Evolutionary conservation across 2,797 vertebrate species (phyloP).

Genomic region (Scyliorhinus canicula): DNA sequence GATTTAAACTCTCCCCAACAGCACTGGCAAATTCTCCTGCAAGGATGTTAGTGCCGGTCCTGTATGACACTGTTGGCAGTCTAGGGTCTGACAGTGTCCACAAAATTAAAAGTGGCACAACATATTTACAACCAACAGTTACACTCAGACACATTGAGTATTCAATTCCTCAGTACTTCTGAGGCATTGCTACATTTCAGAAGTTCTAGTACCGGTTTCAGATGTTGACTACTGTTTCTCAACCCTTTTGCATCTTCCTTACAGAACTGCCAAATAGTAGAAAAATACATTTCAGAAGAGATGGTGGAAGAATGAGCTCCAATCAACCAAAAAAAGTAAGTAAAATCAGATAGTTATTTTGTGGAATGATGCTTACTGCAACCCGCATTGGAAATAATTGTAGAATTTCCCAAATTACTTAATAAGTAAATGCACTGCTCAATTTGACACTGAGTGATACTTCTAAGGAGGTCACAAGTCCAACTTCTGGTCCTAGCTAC

Average conservation of each 20-base stretch:
- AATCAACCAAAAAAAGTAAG: neutral
- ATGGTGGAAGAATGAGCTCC: neutral
- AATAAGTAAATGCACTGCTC: neutral
- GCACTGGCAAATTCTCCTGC: too few relatives aligned
- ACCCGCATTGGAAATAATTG: neutral
- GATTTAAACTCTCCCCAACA: too few relatives aligned
- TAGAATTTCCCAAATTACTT: neutral
- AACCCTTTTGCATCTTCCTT: neutral
- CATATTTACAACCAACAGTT: neutral
- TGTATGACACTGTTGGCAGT: neutral
- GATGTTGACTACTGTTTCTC: too few relatives aligned
- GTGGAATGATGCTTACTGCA: too few relatives aligned
- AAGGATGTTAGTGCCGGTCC: too few relatives aligned
- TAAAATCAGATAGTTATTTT: neutral
- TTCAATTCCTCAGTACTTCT: neutral
- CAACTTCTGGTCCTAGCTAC: neutral
- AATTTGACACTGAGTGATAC: neutral
- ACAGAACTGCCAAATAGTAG: conserved; percentile 28
- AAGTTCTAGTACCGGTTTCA: neutral
- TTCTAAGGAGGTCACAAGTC: neutral
- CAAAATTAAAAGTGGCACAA: neutral
- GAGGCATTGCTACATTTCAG: neutral
- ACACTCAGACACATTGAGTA: neutral
- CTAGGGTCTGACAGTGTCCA: neutral
- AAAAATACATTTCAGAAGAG: conserved; percentile 13